Percentiles rank a stretch among this genome's conserved stretches.
Evolutionary conservation across 2,113 vertebrate genomes (phyloP).

Genomic region (Nothocercus julius): DNA sequence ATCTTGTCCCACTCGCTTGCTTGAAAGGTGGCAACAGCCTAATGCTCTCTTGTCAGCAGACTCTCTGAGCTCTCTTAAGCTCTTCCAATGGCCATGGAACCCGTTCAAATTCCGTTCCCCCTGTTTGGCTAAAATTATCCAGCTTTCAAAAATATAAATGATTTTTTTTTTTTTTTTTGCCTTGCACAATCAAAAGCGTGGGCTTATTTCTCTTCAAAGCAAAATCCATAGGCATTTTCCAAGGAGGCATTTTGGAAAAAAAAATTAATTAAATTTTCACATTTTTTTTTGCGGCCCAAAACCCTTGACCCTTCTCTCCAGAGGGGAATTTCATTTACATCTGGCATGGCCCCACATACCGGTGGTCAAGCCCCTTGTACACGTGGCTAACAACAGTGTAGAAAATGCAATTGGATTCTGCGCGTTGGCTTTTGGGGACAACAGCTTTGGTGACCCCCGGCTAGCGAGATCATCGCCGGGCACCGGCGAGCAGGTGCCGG

Average conservation of each 20-base stretch:
- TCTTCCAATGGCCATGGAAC: neutral
- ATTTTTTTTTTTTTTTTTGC: neutral
- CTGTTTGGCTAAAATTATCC: neutral
- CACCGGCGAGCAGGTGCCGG: neutral
- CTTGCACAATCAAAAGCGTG: neutral
- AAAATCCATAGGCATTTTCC: neutral
- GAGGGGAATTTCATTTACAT: neutral
- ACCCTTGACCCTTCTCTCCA: neutral
- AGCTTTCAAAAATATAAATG: neutral
- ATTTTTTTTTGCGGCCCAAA: neutral
- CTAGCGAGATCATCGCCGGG: neutral
- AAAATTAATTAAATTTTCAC: neutral
- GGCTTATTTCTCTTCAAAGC: neutral
- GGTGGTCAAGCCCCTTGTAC: neutral
- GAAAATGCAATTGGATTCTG: neutral
- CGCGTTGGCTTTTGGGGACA: neutral
- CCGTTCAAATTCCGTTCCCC: neutral
- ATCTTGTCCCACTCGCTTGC: neutral
- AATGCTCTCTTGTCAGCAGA: conserved; percentile 23
- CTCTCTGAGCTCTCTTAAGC: conserved; percentile 3
- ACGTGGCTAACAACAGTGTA: neutral
- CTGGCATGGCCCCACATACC: conserved; percentile 7
- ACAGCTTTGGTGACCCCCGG: neutral
- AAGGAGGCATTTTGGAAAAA: neutral
- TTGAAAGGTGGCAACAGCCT: conserved; percentile 34